Percentiles rank a stretch among this genome's conserved stretches.
Conservation (phyloP, 2,888 invertebrate genomes). For the Lasioglossum lativentre region DNA sequence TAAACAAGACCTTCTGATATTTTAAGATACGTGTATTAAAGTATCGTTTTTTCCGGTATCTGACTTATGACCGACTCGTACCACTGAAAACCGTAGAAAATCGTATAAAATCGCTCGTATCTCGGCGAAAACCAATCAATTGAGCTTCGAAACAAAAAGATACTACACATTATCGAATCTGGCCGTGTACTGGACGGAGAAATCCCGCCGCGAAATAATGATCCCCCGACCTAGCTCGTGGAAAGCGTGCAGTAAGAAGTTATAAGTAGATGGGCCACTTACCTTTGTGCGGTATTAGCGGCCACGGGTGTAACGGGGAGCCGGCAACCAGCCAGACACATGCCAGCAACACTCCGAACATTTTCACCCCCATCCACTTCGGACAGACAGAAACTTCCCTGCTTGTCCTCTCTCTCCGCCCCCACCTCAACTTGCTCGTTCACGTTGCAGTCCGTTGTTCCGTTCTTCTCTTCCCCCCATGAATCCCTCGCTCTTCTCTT, state of each 20-base stretch:
- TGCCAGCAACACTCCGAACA: conserved; percentile 75
- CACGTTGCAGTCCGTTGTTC: conserved; percentile 45
- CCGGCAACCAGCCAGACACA: conserved; percentile 78
- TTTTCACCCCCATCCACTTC: conserved; percentile 74
- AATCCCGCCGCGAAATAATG: conserved; percentile 13
- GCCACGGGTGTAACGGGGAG: conserved; percentile 75
- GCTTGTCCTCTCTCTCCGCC: conserved; percentile 48
- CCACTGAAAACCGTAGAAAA: background rate
- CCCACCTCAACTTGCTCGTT: conserved; percentile 38
- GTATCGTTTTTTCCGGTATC: background rate
- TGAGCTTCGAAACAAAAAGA: background rate
- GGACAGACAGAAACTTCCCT: conserved; percentile 73
- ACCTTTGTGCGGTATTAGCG: conserved; percentile 76
- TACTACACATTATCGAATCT: background rate
- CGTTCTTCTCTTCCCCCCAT: conserved; percentile 18
- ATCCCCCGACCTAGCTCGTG: background rate
- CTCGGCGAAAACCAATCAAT: background rate
- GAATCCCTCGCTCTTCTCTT: conserved; percentile 1
- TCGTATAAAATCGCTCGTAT: background rate
- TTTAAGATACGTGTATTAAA: background rate
- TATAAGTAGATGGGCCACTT: conserved; percentile 57
- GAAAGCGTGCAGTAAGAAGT: conserved; percentile 33
- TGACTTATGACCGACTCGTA: background rate
- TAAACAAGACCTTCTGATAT: background rate
- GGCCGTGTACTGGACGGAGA: background rate